Conservation (phyloP, 2,113 vertebrate species). For the Machaerirhynchus nigripectus region DNA sequence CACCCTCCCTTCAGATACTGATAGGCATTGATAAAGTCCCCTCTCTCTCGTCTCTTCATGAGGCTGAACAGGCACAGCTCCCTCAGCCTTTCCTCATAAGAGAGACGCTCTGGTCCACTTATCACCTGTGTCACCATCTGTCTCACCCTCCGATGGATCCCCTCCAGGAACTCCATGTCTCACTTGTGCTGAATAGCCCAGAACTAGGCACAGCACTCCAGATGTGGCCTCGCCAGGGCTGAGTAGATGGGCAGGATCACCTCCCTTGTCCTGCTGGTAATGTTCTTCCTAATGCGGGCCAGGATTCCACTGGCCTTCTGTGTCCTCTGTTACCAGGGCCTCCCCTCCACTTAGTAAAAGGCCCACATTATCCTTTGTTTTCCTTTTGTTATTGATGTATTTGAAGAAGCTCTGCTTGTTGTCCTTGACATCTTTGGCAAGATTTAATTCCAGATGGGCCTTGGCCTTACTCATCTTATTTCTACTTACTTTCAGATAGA, state of each 20-base stretch:
- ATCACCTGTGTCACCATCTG: neutral
- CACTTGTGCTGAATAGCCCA: neutral
- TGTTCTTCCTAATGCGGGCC: neutral
- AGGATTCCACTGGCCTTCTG: neutral
- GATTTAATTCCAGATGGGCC: neutral
- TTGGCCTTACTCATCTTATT: neutral
- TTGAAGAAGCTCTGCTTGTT: neutral
- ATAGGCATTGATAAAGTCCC: neutral
- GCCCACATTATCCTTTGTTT: neutral
- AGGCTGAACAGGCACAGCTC: neutral
- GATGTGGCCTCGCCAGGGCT: neutral
- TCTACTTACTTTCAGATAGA: neutral
- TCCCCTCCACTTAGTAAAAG: neutral
- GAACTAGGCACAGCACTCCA: neutral
- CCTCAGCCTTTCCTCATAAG: neutral
- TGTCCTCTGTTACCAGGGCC: neutral
- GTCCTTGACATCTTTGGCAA: neutral
- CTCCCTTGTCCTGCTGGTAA: neutral
- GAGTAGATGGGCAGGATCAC: neutral
- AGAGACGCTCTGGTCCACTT: neutral
- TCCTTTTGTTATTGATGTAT: neutral
- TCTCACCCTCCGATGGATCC: neutral
- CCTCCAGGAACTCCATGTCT: neutral
- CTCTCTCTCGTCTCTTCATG: accelerated
- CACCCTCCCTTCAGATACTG: neutral